Percentiles rank a stretch among this genome's conserved stretches.
Conservation (phyloP, 1,140 invertebrate species). For the Archivesica marissinica region DNA sequence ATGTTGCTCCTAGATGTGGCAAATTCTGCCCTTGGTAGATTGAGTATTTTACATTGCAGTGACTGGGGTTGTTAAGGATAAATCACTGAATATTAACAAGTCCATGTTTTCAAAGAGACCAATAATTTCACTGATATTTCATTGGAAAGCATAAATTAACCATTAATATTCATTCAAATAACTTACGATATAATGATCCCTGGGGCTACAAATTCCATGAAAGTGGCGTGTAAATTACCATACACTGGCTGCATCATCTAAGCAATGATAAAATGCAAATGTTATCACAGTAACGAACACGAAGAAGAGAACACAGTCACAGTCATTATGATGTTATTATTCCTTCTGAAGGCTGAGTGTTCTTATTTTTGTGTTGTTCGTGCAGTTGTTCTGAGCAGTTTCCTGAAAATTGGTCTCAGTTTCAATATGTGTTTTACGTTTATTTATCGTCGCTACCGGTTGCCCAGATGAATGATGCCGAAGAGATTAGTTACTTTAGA, state of each 20-base stretch:
- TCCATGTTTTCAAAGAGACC: too few species aligned
- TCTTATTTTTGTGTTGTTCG: background rate
- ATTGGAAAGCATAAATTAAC: background rate
- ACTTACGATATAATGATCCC: conserved; percentile 96
- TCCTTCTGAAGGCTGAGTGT: background rate
- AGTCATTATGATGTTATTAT: background rate
- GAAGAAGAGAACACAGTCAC: background rate
- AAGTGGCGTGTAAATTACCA: conserved; percentile 93
- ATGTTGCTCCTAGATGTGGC: too few species aligned
- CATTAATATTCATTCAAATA: background rate
- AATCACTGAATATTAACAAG: too few species aligned
- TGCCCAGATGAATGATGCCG: too few species aligned
- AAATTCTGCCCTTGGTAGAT: too few species aligned
- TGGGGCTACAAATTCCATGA: conserved; percentile 97
- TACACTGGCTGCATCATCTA: conserved; percentile 94
- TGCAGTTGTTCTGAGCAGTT: background rate
- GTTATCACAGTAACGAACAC: background rate
- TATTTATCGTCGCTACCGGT: too few species aligned
- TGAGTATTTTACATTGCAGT: too few species aligned
- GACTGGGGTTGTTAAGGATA: too few species aligned
- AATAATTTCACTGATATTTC: background rate
- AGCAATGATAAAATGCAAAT: too few species aligned
- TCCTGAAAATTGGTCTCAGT: too few species aligned
- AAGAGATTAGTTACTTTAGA: too few species aligned
- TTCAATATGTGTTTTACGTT: too few species aligned